Percentiles rank a stretch among this genome's conserved stretches.
These are phyloP conservation scores for Syrrhaptes paradoxus DNA, from an alignment of 2,113 vertebrate genomes.

Conservation along the genomic window DNA sequence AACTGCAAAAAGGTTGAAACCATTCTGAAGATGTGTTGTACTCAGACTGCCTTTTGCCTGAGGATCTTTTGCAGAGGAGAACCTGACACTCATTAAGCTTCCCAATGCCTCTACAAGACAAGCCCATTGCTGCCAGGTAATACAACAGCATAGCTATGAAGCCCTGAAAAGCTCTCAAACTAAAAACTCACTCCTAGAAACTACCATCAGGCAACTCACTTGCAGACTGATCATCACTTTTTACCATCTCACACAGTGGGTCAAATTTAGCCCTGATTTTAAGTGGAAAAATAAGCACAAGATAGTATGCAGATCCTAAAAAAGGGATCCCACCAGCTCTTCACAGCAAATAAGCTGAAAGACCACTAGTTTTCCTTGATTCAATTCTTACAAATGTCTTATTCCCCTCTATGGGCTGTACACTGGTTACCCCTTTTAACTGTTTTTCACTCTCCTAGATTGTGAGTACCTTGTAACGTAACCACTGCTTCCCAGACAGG, in stretches of 20 bases:
- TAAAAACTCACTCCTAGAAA: not conserved
- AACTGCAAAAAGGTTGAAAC: not conserved
- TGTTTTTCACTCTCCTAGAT: not conserved
- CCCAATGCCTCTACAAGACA: not conserved
- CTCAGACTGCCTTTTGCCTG: not conserved
- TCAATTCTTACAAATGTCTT: not conserved
- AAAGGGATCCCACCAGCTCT: not conserved
- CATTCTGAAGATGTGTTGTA: not conserved
- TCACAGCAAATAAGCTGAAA: not conserved
- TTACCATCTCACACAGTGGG: not conserved
- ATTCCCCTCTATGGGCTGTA: not conserved
- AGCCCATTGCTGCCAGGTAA: not conserved
- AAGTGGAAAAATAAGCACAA: not conserved
- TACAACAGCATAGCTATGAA: not conserved
- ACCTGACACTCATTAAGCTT: not conserved
- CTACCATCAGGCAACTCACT: not conserved
- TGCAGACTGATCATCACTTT: accelerated
- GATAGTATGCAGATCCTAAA: not conserved
- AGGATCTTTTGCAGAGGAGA: not conserved
- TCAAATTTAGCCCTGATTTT: not conserved
- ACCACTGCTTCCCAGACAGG: not conserved
- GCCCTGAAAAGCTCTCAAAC: not conserved
- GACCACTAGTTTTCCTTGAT: not conserved
- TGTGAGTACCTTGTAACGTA: not conserved
- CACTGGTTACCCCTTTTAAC: not conserved